These are phyloP conservation scores for Furcula furcula DNA, from an alignment of 2,888 invertebrate genomes.

Conservation along the genomic window DNA sequence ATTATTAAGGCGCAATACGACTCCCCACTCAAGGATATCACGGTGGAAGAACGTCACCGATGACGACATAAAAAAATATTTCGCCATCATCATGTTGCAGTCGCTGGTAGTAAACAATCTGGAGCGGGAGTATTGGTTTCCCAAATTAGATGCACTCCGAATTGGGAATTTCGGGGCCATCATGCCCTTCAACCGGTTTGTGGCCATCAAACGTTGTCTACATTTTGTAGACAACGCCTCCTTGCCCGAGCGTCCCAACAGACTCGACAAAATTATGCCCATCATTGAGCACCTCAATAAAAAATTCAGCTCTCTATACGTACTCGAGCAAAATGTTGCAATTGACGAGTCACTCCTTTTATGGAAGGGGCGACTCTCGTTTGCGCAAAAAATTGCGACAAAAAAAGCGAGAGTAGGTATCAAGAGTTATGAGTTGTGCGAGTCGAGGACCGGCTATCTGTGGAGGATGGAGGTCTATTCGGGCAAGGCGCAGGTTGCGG, in stretches of 20 bases:
- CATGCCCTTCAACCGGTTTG: slow-evolving; percentile 1
- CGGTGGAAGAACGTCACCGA: background rate
- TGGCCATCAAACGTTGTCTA: background rate
- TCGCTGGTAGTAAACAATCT: background rate
- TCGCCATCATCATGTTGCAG: background rate
- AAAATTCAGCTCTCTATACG: slow-evolving; percentile 18
- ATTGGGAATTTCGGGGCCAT: background rate
- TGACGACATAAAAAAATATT: background rate
- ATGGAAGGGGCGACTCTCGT: too few relatives aligned
- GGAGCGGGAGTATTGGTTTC: slow-evolving; percentile 2
- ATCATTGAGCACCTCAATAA: slow-evolving; percentile 13
- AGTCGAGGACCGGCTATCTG: slow-evolving; percentile 20
- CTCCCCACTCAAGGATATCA: background rate
- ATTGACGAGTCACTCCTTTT: slow-evolving; percentile 24
- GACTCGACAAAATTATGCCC: slow-evolving; percentile 15
- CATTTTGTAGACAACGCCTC: slow-evolving; percentile 1
- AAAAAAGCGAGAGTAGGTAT: slow-evolving; percentile 23
- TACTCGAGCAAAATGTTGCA: slow-evolving; percentile 20
- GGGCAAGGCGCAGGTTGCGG: slow-evolving; percentile 10
- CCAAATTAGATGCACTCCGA: background rate
- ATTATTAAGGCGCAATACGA: background rate
- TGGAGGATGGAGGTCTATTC: slow-evolving; percentile 14
- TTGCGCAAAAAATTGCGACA: slow-evolving; percentile 16
- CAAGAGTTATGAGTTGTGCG: slow-evolving; percentile 24
- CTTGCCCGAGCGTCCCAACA: slow-evolving; percentile 1